Evolutionary conservation across 2,797 vertebrate species (phyloP), one percentile per base, ranked within the genome.

Genomic region (Podarcis siculus): DNA sequence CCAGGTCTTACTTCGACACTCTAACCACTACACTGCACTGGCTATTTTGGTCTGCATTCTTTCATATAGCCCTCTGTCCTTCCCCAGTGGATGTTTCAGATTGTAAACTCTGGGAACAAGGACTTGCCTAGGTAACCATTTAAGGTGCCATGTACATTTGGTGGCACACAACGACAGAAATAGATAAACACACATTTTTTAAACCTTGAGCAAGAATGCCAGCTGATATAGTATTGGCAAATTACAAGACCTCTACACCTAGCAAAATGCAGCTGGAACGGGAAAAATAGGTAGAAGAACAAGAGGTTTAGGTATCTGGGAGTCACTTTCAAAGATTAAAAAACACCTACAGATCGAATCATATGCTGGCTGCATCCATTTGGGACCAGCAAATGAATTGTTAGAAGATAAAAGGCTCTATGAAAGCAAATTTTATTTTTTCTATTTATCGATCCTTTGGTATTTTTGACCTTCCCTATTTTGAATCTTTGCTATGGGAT

Each of bases 221-320:
- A 79, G 76, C 32, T 84, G 87, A 84, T 84, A 79, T 88, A 88
- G 66, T 84, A 84, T 64, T 84, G 87, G 75, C 67, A 88, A 84
- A 88, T 79, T 71, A 84, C 67, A 83, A 88, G 45, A 45, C 21
- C 17, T 37, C 73, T 75, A 78, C 71, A 82, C 75, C 75, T 78
- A 78, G 42, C 19, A 71, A 76, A 79, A 42, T 23, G 35, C 35
- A 32, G 30, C 17, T 8, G 64, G 37, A 82, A 87, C 32, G 5
- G 79, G 37, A 15, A 75, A 87, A 75, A 13, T 32, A 32, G 79
- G 30, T 15, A 45, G 71, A 82, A 75, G 19, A 64, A 30, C 13
- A 49, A 8, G 25, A 32, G 7, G 5, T 61, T 37, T 39, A 30
- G 49, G 30, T 64, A 75, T 39, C 30, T 32, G 39, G 25, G 27